Base-by-base conservation (phyloP, 2,113 vertebrate genomes). In the Pterocles burchelli region DNA sequence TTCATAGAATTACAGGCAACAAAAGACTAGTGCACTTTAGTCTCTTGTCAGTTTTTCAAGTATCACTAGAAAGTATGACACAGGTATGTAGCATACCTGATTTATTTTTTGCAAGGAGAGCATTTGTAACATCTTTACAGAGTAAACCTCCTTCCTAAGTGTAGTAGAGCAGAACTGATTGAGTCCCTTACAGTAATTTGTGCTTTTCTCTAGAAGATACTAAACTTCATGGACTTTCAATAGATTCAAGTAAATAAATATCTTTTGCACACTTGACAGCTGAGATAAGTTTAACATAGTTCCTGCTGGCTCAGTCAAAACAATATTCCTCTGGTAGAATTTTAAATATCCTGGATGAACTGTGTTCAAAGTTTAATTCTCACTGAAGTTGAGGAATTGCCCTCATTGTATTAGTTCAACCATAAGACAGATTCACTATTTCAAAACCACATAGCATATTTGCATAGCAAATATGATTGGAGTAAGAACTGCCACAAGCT, bases 251-350 rank as follows among this genome's bases (percentile, higher is more conserved):
- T 31, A 63, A n/a, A 29, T 20, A 63, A 90, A 87, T 95, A 59
- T 36, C 19, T 33, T 87, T 55, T 65, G 6, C 14, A 62, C 25
- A 59, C 11, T 88, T 93, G 29, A 65, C 45, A 89, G 17, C 43
- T 78, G 67, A 83, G 41, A 57, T 34, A 70, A 71, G 5, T 55
- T 81, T 59, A 93, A 71, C 43, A 33, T 51, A 17, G 17, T 24
- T 92, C 31, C 83, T 62, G 20, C 49, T 92, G 61, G 28, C 36
- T 90, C 63, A 83, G 67, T 93, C 79, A 80, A 90, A 94, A 70
- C 36, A 89, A 43, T 92, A 83, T 66, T 76, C 17, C 25, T 81
- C 34, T 36, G 12, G 34, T 51, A 86, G 61, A 85, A 73, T 51
- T 88, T 86, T 55, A 90, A 55, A 16, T n/a, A 63, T 57, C 33